These are phyloP conservation scores for Acleris literana DNA, from an alignment of 2,888 invertebrate species.

Conservation along the genomic window DNA sequence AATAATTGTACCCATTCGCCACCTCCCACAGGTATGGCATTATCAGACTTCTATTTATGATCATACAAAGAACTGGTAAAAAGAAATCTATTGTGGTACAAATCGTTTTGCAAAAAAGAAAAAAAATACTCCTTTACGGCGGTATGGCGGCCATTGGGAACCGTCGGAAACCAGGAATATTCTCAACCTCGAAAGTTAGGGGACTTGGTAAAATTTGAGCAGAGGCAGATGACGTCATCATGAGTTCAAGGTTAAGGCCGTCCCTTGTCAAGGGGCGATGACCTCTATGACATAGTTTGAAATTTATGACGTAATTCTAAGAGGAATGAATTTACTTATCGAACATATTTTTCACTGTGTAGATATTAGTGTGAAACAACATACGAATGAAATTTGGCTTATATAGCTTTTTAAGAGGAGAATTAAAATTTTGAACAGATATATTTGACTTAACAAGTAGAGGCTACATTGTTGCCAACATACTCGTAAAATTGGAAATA, in stretches of 20 bases:
- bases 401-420: slow-evolving; percentile 8
- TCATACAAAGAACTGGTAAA: too few species aligned
- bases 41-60: too few species aligned
- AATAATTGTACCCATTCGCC: too few species aligned
- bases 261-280: slow-evolving; percentile 6
- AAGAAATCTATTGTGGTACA: too few species aligned
- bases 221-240: slow-evolving; percentile 1
- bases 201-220: slow-evolving; percentile 4
- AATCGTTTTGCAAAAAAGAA: too few species aligned
- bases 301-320: slow-evolving; percentile 6
- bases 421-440: slow-evolving; percentile 9
- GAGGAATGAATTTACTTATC: slow-evolving; percentile 6
- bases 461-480: slow-evolving; percentile 7
- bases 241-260: slow-evolving; percentile 8
- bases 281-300: slow-evolving; percentile 5
- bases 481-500: too few species aligned
- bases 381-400: slow-evolving; percentile 8
- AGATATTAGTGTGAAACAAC: slow-evolving; percentile 3
- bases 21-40: too few species aligned
- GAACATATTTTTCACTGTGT: slow-evolving; percentile 9
- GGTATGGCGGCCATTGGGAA: too few species aligned
- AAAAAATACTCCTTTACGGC: too few species aligned
- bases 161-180: slow-evolving; percentile 3
- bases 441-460: slow-evolving; percentile 1
- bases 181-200: slow-evolving; percentile 5